Evolutionary conservation across 2,113 vertebrate species (phyloP), one percentile per base, ranked within the genome.

Genomic region (Hoplias malabaricus): DNA sequence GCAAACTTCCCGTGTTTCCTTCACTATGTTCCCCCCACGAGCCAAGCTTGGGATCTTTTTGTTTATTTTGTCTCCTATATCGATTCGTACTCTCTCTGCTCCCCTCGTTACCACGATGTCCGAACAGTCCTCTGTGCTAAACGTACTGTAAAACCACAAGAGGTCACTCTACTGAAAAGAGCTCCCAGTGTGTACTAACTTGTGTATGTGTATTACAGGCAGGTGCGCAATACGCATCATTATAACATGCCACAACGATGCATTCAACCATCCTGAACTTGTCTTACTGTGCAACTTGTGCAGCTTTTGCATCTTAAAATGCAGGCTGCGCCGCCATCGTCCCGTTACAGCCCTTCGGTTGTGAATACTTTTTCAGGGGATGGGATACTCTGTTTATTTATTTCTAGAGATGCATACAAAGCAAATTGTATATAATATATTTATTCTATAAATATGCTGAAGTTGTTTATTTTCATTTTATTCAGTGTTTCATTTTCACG

Each of bases 341-440:
- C 76, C 75, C 80, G 79, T 73, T 56, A 68, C 75, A 80, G 69
- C 80, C 59, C 71, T 82, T 61, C 71, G 81, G 90, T 88, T 92
- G 91, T 92, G 89, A 89, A 92, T 90, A 91, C 89, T 93, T 90
- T 86, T 90, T 84, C 87, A 69, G 85, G 80, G 84, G 87, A 87
- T 80, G 89, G 83, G 84, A 84, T 87, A 89, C 87, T 91, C 90
- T 89, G 89, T 92, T 91, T 93, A 92, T 92, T 93, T 93, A 92
- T 93, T 93, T 90, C 80, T 84, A 90, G 90, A 90, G 87, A 91
- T 90, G 87, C 86, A 90, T 89, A 92, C 88, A 90, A 91, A 92
- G 89, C 88, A 89, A 90, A 89, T 87, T 92, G 88, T 93, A 93
- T 83, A 93, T 92, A 93, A 77, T 86, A 92, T 93, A 93, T 93